These are phyloP conservation scores for Proteles cristata DNA, from an alignment of 2,113 vertebrate species.

Conservation along the genomic window DNA sequence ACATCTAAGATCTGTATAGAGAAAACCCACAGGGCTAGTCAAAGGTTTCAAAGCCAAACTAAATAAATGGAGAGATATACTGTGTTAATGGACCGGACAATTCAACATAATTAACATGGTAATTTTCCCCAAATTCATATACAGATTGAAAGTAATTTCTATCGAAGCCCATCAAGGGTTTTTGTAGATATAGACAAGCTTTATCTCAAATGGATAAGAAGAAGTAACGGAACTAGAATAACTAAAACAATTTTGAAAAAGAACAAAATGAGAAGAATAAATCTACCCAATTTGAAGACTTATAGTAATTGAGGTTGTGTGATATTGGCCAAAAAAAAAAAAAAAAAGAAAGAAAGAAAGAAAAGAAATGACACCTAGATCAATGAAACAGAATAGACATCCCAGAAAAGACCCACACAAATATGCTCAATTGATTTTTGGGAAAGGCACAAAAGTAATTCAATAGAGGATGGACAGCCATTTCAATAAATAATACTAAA, in stretches of 20 bases:
- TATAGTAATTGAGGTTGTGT: neutral
- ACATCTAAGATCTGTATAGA: neutral
- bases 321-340: constrained; percentile 23
- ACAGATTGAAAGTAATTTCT: neutral
- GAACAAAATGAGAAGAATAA: neutral
- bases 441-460: constrained; percentile 8
- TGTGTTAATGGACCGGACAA: neutral
- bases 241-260: constrained; percentile 26
- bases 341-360: no score
- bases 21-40: neutral
- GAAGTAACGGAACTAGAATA: neutral
- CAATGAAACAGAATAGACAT: neutral
- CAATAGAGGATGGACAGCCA: neutral
- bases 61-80: neutral
- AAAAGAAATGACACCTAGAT: neutral
- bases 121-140: neutral
- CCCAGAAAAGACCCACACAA: neutral
- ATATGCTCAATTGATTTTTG: neutral
- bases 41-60: neutral
- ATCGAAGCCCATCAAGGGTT: neutral
- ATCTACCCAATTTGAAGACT: neutral
- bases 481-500: neutral
- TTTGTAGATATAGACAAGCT: neutral
- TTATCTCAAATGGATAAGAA: neutral
- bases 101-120: neutral